Conservation (phyloP, 2,113 vertebrate genomes). For the Girardinichthys multiradiatus region DNA sequence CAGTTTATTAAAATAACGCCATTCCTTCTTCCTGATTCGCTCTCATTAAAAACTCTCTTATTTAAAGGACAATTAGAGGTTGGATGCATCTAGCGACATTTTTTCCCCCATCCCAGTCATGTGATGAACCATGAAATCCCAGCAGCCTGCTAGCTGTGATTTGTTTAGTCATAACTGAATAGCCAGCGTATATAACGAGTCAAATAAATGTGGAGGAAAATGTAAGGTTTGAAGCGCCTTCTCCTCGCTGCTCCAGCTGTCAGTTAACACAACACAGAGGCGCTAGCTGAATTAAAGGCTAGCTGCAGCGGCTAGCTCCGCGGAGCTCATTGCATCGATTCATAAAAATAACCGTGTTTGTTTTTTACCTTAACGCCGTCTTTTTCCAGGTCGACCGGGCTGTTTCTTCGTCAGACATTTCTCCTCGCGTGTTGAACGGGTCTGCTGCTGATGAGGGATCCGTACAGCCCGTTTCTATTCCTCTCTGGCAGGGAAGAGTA, state of each 20-base stretch:
- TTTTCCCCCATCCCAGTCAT: background rate
- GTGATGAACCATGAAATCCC: slow-evolving; percentile 7
- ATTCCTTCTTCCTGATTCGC: background rate
- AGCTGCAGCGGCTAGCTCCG: slow-evolving; percentile 31
- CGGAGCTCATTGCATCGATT: background rate
- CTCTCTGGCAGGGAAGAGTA: slow-evolving; percentile 1
- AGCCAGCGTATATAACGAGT: background rate
- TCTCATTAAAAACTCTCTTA: background rate
- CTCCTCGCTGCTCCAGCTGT: slow-evolving; percentile 2
- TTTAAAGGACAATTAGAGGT: background rate
- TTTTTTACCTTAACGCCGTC: slow-evolving; percentile 49
- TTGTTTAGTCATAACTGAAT: background rate
- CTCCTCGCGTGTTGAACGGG: background rate
- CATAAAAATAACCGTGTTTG: background rate
- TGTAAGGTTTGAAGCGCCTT: slow-evolving; percentile 33
- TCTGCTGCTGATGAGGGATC: slow-evolving; percentile 15
- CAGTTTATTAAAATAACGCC: background rate
- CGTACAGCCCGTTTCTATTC: slow-evolving; percentile 4
- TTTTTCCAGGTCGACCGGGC: slow-evolving; percentile 39
- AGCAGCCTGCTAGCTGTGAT: slow-evolving; percentile 1
- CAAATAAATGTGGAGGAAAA: background rate
- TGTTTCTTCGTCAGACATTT: slow-evolving; percentile 28
- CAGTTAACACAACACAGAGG: slow-evolving; percentile 10
- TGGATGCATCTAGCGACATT: background rate
- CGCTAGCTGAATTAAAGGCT: slow-evolving; percentile 6